These are phyloP conservation scores for Actenoides lindsayi DNA, from an alignment of 2,113 vertebrate species.

Conservation along the genomic window DNA sequence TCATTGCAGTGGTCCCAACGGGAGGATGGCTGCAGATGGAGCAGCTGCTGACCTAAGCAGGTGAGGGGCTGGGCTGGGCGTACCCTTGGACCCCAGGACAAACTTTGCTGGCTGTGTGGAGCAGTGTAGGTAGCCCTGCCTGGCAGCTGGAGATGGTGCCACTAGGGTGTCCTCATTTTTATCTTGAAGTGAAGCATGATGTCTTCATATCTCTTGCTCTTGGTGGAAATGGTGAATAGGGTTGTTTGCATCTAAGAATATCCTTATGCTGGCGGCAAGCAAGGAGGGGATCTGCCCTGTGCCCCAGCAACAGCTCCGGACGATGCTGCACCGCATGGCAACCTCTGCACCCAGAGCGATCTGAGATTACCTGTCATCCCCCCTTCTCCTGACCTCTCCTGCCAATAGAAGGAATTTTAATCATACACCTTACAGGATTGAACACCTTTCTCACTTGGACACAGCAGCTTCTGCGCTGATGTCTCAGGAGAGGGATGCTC, in stretches of 20 bases:
- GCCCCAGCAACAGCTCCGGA: not conserved
- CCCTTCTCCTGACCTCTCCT: not conserved
- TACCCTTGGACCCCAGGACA: no score
- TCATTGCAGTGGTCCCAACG: not conserved
- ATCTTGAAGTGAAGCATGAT: not conserved
- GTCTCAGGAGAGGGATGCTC: not conserved
- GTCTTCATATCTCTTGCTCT: not conserved
- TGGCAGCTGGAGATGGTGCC: not conserved
- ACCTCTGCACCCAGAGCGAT: accelerated
- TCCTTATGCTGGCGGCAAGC: accelerated
- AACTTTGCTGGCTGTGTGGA: not conserved
- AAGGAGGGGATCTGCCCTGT: accelerated
- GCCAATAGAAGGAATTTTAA: not conserved
- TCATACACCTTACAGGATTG: accelerated
- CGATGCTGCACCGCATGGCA: accelerated
- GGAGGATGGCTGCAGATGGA: not conserved
- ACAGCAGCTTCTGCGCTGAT: accelerated
- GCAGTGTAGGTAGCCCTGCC: not conserved
- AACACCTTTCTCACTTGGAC: not conserved
- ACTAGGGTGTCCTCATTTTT: not conserved
- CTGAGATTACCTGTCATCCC: no score
- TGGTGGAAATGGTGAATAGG: not conserved
- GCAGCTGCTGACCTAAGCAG: not conserved
- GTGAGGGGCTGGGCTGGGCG: not conserved
- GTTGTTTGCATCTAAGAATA: not conserved